Evolutionary conservation across 2,113 vertebrate species (phyloP), one percentile per base, ranked within the genome.

Genomic region (Drymodes brunneopygia): DNA sequence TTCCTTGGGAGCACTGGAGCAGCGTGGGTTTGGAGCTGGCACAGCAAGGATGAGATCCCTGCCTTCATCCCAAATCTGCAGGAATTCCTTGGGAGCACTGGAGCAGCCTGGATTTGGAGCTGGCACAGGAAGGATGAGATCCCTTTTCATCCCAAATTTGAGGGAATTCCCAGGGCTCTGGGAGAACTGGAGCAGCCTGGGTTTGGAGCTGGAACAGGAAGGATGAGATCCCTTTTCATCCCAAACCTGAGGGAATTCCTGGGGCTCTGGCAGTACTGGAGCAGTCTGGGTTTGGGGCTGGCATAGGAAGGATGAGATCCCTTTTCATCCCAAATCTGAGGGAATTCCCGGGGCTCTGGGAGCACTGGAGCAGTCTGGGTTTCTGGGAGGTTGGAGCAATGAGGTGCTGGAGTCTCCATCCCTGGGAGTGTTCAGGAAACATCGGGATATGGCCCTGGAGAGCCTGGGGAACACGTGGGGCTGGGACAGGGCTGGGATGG

Each of bases 61-160:
- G n/a, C n/a, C 57, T 58, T 1, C 0, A 16, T 67, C 44, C 51
- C 66, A 44, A 42, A 35, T 7, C 1, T 1, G 3, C 17, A 36
- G 35, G 45, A 28, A 36, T 44, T 51, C 45, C 3, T n/a, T n/a
- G n/a, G n/a, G n/a, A n/a, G n/a, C n/a, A n/a, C n/a, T n/a, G n/a
- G n/a, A n/a, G n/a, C n/a, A n/a, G n/a, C n/a, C n/a, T n/a, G n/a
- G n/a, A n/a, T n/a, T n/a, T n/a, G n/a, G n/a, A n/a, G 38, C 38
- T 38, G 38, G 11, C 38, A 38, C 38, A 38, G 38, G 38, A 38
- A 11, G 38, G 38, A 38, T 38, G 38, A 38, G 9, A 38, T 38
- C 11, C 9, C 38, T 38, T 38, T 38, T 38, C 11, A 38, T 38
- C 38, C 38, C 38, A 38, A 38, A 38, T 38, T 11, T 38, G 38